Conservation (phyloP, 2,888 invertebrate species). For the Rhagium mordax region DNA sequence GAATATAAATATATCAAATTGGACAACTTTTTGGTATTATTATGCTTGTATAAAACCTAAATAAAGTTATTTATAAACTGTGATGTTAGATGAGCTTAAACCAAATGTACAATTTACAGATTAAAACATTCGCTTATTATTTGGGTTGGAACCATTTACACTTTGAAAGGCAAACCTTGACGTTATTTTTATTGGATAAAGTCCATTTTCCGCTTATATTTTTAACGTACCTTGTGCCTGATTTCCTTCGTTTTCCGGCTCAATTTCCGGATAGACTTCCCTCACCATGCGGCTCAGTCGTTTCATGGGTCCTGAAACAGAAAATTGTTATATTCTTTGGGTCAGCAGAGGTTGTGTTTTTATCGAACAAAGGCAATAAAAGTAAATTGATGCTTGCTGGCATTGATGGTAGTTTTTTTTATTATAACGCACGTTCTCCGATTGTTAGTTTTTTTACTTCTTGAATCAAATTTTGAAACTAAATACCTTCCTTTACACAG, state of each 20-base stretch:
- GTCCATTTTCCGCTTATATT: constrained; percentile 18
- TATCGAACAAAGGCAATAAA: constrained; percentile 27
- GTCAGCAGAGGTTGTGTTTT: neutral
- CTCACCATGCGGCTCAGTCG: constrained; percentile 63
- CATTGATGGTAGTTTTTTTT: neutral
- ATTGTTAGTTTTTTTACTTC: constrained; percentile 8
- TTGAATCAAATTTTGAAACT: constrained; percentile 4
- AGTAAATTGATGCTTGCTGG: constrained; percentile 19
- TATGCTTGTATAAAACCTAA: too few relatives aligned
- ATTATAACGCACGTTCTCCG: constrained; percentile 13
- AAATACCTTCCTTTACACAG: constrained; percentile 1
- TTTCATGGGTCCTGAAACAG: constrained; percentile 62
- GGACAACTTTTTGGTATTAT: too few relatives aligned
- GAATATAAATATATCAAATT: too few relatives aligned
- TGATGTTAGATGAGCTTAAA: too few relatives aligned
- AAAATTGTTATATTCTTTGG: constrained; percentile 14
- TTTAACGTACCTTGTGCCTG: constrained; percentile 63
- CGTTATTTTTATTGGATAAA: neutral
- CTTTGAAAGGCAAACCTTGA: neutral
- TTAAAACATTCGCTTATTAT: neutral
- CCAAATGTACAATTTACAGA: too few relatives aligned
- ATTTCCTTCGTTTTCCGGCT: constrained; percentile 64
- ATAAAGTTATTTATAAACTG: too few relatives aligned
- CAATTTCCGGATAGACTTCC: constrained; percentile 68
- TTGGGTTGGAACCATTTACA: neutral